phyloP scores from a whole-genome alignment of 2,113 vertebrate species.

The Salminus brasiliensis region DNA sequence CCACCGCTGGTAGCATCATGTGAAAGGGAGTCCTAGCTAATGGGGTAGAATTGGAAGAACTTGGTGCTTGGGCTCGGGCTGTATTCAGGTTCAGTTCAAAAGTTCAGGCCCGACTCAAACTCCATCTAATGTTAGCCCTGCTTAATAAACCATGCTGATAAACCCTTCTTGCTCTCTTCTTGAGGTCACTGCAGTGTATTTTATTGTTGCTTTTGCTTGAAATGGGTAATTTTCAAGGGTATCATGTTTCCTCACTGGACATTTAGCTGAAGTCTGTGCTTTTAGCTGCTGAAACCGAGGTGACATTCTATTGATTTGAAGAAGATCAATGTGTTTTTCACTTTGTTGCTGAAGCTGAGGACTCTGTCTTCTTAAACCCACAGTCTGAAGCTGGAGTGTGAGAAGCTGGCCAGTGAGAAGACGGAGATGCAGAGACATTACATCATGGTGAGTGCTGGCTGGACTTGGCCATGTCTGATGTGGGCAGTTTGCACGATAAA shows the following conservation, averaged over 20 bases:
- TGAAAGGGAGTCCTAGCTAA: too few species aligned
- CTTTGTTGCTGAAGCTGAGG: not conserved
- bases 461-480: not conserved
- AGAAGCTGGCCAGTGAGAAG: constrained; percentile 89
- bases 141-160: not conserved
- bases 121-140: too few species aligned
- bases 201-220: constrained; percentile 6
- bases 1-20: too few species aligned
- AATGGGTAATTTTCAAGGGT: not conserved
- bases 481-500: not conserved
- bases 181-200: not conserved
- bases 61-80: not conserved
- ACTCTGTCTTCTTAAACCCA: constrained; percentile 33
- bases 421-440: constrained; percentile 90
- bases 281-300: not conserved
- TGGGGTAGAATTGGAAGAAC: too few species aligned
- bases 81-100: not conserved
- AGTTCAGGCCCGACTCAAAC: too few species aligned
- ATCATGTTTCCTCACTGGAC: too few species aligned
- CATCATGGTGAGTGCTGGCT: constrained; percentile 81
- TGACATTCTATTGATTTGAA: not conserved
- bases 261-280: too few species aligned
- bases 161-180: not conserved
- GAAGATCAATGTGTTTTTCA: not conserved
- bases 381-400: constrained; percentile 88